Evolutionary conservation across 2,888 invertebrate species (phyloP), one percentile per base, ranked within the genome.

Genomic region (Polylopha cassiicola): DNA sequence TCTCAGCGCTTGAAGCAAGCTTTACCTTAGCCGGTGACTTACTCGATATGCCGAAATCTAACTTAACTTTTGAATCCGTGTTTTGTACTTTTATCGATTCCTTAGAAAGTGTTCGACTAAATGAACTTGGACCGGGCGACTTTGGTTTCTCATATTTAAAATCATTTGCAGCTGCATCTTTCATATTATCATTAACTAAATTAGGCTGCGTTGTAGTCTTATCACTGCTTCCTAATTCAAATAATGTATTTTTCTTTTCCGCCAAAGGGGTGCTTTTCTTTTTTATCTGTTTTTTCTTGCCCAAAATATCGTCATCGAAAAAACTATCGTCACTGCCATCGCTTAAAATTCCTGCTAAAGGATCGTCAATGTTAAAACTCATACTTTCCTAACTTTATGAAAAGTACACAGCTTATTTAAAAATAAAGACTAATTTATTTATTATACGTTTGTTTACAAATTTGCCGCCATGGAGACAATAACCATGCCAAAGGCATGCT

Each of bases 281-380:
- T 46, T 78, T 80, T 13, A 47, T 33, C 2, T 73, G 48, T 51
- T 80, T 81, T 55, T 79, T 85, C 56, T 81, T 84, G 9, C 81
- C 79, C 21, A 82, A 53, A 37, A 81, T 85, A 50, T 89, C 88
- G 50, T 89, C 89, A 50, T 90, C 90, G 55, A 91, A 92, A 58
- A 92, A 92, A 70, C 90, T 91, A 55, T 92, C 92, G 53, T 91
- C 89, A 53, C 90, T 91, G 41, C 88, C 90, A 58, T 91, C 91
- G 57, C 90, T 91, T 27, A 91, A 70, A 56, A 89, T 84, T 56
- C 90, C 90, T 16, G 87, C 91, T 45, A 90, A 67, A 6, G 90
- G 89, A 67, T 91, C 90, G 31, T 91, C 89, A 16, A 87, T 58
- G 61, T 87, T 87, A 51, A 88, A 87, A 75, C 77, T 87, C 87